Evolutionary conservation across 2,113 vertebrate species (phyloP).

Genomic region (Neotoma lepida): DNA sequence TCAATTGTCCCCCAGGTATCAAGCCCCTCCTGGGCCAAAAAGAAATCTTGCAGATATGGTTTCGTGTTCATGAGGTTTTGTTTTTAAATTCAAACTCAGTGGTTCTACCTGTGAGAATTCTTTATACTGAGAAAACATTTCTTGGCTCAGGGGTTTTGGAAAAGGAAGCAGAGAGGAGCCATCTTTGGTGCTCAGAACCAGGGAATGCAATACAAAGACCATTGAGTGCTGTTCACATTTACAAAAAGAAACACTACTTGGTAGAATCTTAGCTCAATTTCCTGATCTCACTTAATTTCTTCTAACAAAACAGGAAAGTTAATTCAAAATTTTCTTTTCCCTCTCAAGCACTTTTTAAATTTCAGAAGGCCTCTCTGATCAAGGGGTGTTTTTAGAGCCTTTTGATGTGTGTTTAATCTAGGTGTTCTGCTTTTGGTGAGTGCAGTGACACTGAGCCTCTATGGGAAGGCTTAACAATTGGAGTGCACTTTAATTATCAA

Average conservation of each 20-base stretch:
- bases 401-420: background rate
- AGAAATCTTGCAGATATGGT: background rate
- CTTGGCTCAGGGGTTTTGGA: background rate
- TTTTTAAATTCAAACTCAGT: background rate
- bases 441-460: constrained; percentile 31
- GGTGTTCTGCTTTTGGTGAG: background rate
- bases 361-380: background rate
- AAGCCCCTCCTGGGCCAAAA: background rate
- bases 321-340: background rate
- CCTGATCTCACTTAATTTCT: background rate
- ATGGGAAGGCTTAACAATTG: background rate
- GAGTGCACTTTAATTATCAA: constrained; percentile 76
- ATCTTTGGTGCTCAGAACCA: background rate
- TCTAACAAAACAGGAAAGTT: constrained; percentile 5
- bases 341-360: constrained; percentile 47
- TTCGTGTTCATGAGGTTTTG: background rate
- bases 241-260: background rate
- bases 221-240: background rate
- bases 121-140: background rate
- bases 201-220: fast-evolving
- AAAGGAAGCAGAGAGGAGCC: background rate
- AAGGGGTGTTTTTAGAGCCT: background rate
- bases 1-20: background rate
- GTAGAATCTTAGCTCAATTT: background rate
- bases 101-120: background rate